Evolutionary conservation across 2,888 invertebrate genomes (phyloP).

Genomic region (Leistus spinibarbis): DNA sequence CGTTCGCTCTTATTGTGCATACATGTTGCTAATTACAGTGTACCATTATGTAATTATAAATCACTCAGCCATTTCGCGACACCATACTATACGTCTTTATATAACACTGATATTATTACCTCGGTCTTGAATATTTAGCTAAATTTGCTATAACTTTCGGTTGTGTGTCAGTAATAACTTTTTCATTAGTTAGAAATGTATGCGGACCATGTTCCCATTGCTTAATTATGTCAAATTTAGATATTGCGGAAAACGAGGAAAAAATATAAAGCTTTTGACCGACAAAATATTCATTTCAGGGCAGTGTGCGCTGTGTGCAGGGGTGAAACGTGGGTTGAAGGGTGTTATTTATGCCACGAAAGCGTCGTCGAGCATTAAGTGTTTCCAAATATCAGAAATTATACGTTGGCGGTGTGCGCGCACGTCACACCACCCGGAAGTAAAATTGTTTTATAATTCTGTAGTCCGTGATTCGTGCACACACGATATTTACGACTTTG

Average conservation of each 20-base stretch:
- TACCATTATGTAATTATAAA: constrained; percentile 39
- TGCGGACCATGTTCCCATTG: too few relatives aligned
- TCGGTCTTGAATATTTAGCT: too few relatives aligned
- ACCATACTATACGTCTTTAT: not conserved
- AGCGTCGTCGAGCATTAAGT: constrained; percentile 15
- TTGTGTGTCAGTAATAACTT: too few relatives aligned
- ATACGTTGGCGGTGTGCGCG: constrained; percentile 16
- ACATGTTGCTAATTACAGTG: constrained; percentile 39
- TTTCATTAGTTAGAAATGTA: too few relatives aligned
- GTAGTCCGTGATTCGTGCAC: not conserved
- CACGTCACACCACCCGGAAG: constrained; percentile 24
- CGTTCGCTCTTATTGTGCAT: constrained; percentile 20
- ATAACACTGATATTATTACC: not conserved
- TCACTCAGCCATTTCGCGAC: constrained; percentile 11
- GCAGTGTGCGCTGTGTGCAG: not conserved
- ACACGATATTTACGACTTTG: not conserved
- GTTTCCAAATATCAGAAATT: constrained; percentile 34
- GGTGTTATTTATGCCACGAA: constrained; percentile 21
- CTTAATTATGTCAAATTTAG: too few relatives aligned
- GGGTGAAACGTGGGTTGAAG: constrained; percentile 11
- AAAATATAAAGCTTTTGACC: too few relatives aligned
- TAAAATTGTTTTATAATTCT: constrained; percentile 36
- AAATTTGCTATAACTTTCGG: too few relatives aligned
- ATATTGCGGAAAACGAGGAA: too few relatives aligned
- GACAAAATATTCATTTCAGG: not conserved